Evolutionary conservation across 2,797 vertebrate species (phyloP), one percentile per base, ranked within the genome.

Genomic region (Ataeniobius toweri): DNA sequence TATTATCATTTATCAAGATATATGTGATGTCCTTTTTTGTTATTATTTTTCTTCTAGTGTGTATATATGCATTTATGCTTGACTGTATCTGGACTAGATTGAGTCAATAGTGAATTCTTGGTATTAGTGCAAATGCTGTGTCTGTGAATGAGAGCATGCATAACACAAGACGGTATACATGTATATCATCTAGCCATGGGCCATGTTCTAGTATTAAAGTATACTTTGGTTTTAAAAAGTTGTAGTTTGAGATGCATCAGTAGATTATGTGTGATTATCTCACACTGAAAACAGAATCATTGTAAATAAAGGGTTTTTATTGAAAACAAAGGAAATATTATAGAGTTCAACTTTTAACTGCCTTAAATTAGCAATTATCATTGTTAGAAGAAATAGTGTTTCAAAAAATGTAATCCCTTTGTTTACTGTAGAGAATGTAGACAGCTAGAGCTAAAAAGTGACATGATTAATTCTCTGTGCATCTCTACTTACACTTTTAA

Each of bases 1-100:
- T 79, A 84, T 81, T 71, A 81, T 79, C 75, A 78, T 85, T 86
- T 82, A 79, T 88, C 81, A 81, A 75, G 9, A 53, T 4, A 6
- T 77, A 74, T 78, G 74, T 53, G 56, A 67, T 5, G 67, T 44
- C 24, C 2, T 80, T 46, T 31, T 44, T 65, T 20, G 72, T 58
- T 46, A 46, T 46, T 55, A 26, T 12, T 44, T 70, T 70, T 56
- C 44, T n/a, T n/a, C 3, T 24, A 41, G 41, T 65, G 58, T 77
- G 2, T 61, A 39, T 41, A n/a, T 61, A 39, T 74, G 55, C 13
- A 22, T 81, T 58, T 76, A 81, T 59, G 51, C 20, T 4, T 77
- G 51, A 75, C 22, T 81, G 26, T 63, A 71, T 85, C 26, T 78
- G 56, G 31, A 22, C 53, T 73, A 63, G 36, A 53, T 24, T 55